Percentiles rank a stretch among this genome's conserved stretches.
Evolutionary conservation across 1,140 invertebrate species (phyloP).

Genomic region (Lucilia sericata): DNA sequence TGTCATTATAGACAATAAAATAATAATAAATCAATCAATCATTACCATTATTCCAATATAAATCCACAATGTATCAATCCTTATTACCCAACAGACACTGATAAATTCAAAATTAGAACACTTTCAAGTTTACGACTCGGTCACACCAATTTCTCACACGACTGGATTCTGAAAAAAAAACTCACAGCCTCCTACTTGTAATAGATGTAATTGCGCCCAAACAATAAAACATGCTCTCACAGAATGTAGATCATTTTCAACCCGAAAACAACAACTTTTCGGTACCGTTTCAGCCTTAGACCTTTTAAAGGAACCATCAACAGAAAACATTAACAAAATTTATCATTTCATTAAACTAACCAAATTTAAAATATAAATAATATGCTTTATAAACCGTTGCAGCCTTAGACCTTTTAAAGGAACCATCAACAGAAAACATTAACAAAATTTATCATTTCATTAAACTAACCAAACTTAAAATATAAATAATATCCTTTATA

Average conservation of each 20-base stretch:
- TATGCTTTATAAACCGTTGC: neutral
- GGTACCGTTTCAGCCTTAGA: neutral
- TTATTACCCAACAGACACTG: neutral
- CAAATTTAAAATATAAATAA: neutral
- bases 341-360: constrained; percentile 11
- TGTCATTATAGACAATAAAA: neutral
- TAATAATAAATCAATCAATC: neutral
- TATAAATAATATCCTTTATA: neutral
- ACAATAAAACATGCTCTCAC: neutral
- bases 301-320: neutral
- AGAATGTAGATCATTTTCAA: neutral
- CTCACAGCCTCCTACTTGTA: neutral
- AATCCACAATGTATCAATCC: neutral
- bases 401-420: neutral
- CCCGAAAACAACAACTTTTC: neutral
- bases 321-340: neutral
- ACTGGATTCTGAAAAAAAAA: neutral
- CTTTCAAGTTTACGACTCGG: constrained; percentile 15
- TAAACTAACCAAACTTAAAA: neutral
- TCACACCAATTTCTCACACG: constrained; percentile 13
- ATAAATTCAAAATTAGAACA: constrained; percentile 10
- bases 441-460: neutral
- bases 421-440: neutral
- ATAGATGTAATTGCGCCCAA: neutral
- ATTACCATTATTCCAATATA: neutral